Evolutionary conservation across 2,888 invertebrate species (phyloP).

Genomic region (Eupithecia exiguata): DNA sequence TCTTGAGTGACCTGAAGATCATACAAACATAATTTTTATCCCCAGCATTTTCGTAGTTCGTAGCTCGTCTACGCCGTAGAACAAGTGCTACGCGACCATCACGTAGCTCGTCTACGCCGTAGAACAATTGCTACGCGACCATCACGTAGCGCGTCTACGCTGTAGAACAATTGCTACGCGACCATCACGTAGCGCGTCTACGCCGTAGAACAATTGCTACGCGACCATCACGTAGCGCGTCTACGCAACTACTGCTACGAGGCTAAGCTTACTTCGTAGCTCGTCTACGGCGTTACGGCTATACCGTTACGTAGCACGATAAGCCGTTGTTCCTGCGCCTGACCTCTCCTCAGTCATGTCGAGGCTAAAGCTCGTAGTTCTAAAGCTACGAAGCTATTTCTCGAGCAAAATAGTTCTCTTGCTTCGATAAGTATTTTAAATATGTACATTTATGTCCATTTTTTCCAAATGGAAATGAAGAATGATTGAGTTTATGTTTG

Average conservation of each 20-base stretch:
- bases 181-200: background rate
- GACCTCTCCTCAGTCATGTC: too few relatives aligned
- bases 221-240: background rate
- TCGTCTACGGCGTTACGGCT: background rate
- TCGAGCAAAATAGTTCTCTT: background rate
- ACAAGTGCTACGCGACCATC: background rate
- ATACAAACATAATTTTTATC: background rate
- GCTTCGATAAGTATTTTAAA: background rate
- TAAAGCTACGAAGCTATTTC: background rate
- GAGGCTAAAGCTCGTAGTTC: too few relatives aligned
- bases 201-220: background rate
- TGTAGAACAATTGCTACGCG: background rate
- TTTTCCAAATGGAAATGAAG: background rate
- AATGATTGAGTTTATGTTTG: background rate
- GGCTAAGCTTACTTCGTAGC: background rate
- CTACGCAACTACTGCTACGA: background rate
- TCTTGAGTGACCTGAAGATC: background rate
- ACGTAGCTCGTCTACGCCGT: too few relatives aligned
- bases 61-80: background rate
- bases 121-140: too few relatives aligned
- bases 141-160: background rate
- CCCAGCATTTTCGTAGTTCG: too few relatives aligned
- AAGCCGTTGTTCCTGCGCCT: too few relatives aligned
- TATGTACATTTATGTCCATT: background rate
- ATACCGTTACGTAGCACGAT: too few relatives aligned